A percentile compares a stretch with the other conserved stretches of the same genome.
phyloP scores from a whole-genome alignment of 2,113 vertebrate genomes.

The Ciconia boyciana region DNA sequence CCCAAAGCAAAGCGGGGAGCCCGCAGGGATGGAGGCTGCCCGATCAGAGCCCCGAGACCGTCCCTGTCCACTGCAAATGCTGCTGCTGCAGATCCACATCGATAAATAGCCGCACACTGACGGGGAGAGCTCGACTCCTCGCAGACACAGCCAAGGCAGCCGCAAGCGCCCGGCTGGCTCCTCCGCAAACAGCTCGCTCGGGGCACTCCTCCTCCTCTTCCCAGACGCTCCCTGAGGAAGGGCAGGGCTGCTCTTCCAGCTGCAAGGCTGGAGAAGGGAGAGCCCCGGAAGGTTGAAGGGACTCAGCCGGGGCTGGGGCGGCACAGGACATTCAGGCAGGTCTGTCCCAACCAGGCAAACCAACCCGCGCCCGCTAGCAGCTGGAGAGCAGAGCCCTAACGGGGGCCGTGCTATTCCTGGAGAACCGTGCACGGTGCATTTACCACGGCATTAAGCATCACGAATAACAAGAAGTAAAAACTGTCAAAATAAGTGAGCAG shows the following conservation, averaged over 20 bases:
- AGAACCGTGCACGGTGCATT: fast-evolving
- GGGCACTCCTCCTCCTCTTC: neutral
- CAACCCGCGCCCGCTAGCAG: fast-evolving
- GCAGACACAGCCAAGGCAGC: neutral
- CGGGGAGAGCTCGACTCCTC: neutral
- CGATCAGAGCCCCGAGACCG: fast-evolving
- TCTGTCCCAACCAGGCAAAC: neutral
- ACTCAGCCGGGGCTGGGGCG: neutral
- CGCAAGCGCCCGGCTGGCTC: neutral
- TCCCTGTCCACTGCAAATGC: neutral
- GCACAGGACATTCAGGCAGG: neutral
- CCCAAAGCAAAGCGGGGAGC: neutral
- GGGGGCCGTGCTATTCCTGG: fast-evolving
- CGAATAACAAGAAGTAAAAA: neutral
- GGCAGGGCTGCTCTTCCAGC: neutral
- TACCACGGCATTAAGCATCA: neutral
- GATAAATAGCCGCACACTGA: fast-evolving
- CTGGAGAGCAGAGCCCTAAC: neutral
- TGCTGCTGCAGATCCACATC: neutral
- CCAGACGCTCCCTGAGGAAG: neutral
- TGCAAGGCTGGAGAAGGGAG: neutral
- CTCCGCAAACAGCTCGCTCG: neutral
- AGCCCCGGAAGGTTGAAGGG: neutral
- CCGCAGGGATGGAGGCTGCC: fast-evolving
- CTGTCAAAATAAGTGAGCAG: neutral